Percentiles rank a stretch among this genome's conserved stretches.
Conservation (phyloP, 2,797 vertebrate species). For the Helicolenus hilgendorfi region DNA sequence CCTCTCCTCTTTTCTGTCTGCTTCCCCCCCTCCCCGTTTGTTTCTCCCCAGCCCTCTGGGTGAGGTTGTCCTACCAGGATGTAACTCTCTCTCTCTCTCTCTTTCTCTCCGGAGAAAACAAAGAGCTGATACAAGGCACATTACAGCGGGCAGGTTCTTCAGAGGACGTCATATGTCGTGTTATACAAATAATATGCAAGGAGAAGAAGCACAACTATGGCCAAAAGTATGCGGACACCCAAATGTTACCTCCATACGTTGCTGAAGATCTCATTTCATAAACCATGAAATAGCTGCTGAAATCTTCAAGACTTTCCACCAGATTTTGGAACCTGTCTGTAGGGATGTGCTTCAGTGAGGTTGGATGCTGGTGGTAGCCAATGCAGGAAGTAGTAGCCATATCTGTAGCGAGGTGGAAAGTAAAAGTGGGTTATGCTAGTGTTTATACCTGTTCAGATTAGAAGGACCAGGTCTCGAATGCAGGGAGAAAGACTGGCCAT, state of each 20-base stretch:
- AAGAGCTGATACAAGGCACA: constrained; percentile 41
- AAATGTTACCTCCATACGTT: background rate
- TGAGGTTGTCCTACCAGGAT: constrained; percentile 77
- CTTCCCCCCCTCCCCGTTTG: constrained; percentile 17
- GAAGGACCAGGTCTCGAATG: background rate
- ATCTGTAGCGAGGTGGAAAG: background rate
- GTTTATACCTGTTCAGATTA: background rate
- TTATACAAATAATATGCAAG: background rate
- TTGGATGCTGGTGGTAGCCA: too few relatives aligned
- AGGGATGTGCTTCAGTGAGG: background rate
- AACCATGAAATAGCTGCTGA: background rate
- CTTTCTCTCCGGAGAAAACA: constrained; percentile 50
- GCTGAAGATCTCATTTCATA: background rate
- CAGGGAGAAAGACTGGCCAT: background rate
- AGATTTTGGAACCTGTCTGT: background rate
- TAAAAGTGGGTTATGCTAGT: background rate
- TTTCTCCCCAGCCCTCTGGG: constrained; percentile 71
- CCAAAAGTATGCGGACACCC: background rate
- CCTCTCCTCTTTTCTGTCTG: constrained; percentile 16
- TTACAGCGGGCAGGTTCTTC: constrained; percentile 40
- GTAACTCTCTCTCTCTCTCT: constrained; percentile 55
- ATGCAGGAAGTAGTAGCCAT: background rate
- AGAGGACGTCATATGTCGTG: background rate
- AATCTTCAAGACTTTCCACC: background rate
- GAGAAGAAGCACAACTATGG: background rate